These are phyloP conservation scores for Drosophila micromelanica DNA, from an alignment of 1,140 invertebrate species.

Conservation along the genomic window DNA sequence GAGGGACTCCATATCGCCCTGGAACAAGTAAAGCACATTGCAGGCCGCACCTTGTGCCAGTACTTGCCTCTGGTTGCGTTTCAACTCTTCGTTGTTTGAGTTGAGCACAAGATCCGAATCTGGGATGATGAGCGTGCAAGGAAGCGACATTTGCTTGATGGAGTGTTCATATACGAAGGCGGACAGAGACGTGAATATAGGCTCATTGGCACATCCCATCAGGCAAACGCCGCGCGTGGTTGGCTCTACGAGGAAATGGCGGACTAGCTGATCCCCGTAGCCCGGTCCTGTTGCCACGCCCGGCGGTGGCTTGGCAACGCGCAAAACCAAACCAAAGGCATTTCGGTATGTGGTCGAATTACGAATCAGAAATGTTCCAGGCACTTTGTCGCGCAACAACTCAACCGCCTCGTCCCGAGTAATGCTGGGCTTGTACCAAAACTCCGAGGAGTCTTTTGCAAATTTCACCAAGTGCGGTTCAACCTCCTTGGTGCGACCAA, in stretches of 20 bases:
- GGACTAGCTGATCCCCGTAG: constrained; percentile 90
- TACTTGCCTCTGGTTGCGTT: constrained; percentile 68
- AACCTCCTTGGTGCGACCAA: constrained; percentile 87
- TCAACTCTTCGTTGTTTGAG: constrained; percentile 40
- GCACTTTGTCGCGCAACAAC: constrained; percentile 92
- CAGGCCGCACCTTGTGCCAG: constrained; percentile 91
- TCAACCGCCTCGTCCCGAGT: constrained; percentile 97
- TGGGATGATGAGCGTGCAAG: constrained; percentile 94
- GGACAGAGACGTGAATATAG: constrained; percentile 97
- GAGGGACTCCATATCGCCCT: constrained; percentile 95
- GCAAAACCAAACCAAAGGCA: constrained; percentile 97
- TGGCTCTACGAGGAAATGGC: constrained; percentile 99
- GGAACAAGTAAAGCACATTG: constrained; percentile 95
- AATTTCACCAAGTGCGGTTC: constrained; percentile 96
- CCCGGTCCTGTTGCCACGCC: constrained; percentile 85
- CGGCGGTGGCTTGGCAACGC: constrained; percentile 92
- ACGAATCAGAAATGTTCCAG: constrained; percentile 97
- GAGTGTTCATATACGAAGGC: constrained; percentile 99
- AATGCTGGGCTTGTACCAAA: constrained; percentile 98
- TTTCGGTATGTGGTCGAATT: constrained; percentile 89
- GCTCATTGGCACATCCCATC: constrained; percentile 98
- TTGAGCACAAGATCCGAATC: constrained; percentile 85
- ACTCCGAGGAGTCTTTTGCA: constrained; percentile 96
- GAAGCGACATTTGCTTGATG: constrained; percentile 96
- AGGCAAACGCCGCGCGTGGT: constrained; percentile 96